These are phyloP conservation scores for Cetonia aurata DNA, from an alignment of 2,888 invertebrate species.

Conservation along the genomic window DNA sequence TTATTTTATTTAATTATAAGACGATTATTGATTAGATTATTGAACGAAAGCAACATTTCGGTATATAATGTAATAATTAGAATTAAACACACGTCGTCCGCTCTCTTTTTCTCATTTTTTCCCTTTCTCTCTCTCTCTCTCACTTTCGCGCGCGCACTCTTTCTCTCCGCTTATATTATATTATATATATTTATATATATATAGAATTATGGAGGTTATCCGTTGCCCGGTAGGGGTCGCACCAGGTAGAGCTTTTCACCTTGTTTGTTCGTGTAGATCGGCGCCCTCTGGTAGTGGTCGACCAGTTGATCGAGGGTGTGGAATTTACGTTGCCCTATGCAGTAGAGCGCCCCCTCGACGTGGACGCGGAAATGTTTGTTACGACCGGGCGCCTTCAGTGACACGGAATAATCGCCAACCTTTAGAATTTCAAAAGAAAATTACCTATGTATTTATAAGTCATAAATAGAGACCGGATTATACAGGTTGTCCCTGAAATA, in stretches of 20 bases:
- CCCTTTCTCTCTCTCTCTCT: not conserved
- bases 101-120: not conserved
- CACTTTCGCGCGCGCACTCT: not conserved
- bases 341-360: conserved; percentile 91
- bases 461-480: too few species aligned
- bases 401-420: conserved; percentile 99
- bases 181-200: too few species aligned
- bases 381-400: conserved; percentile 95
- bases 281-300: conserved; percentile 98
- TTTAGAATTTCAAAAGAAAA: conserved; percentile 66
- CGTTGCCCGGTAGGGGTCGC: conserved; percentile 78
- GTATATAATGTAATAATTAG: conserved; percentile 39
- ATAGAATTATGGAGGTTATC: conserved; percentile 51
- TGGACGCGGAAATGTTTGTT: conserved; percentile 99
- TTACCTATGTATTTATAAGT: too few species aligned
- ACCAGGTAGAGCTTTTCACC: conserved; percentile 98
- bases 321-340: conserved; percentile 99
- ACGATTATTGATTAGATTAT: not conserved
- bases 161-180: too few species aligned
- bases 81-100: conserved; percentile 1
- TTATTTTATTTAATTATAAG: not conserved
- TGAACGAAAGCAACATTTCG: conserved; percentile 38
- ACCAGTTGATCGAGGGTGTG: conserved; percentile 95
- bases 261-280: conserved; percentile 98
- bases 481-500: too few species aligned